These are phyloP conservation scores for Marronus borbonicus DNA, from an alignment of 2,888 invertebrate genomes.

Conservation along the genomic window DNA sequence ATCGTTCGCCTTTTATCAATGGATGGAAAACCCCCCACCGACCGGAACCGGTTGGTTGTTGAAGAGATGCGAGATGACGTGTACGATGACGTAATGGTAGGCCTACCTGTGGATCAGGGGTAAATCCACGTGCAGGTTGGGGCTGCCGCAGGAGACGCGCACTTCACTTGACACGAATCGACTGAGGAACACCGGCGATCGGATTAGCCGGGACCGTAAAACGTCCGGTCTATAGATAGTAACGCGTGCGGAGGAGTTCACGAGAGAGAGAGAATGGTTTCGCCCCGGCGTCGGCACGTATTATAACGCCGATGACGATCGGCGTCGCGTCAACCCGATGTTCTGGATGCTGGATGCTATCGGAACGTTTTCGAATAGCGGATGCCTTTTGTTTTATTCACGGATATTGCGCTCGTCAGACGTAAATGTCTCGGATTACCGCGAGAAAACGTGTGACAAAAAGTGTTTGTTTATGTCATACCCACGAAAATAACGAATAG, in stretches of 20 bases:
- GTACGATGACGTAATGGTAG: constrained; percentile 38
- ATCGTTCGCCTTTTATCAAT: constrained; percentile 39
- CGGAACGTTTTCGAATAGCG: background rate
- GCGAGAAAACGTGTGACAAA: background rate
- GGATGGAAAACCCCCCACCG: constrained; percentile 33
- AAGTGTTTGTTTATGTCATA: background rate
- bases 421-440: constrained; percentile 25
- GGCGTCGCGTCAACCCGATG: constrained; percentile 50
- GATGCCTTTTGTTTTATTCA: constrained; percentile 41
- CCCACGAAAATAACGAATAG: background rate
- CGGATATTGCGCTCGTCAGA: background rate
- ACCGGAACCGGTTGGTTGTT: constrained; percentile 27
- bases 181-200: constrained; percentile 57
- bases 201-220: constrained; percentile 45
- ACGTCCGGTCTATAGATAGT: constrained; percentile 57
- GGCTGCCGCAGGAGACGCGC: constrained; percentile 62
- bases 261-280: constrained; percentile 23
- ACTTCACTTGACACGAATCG: constrained; percentile 65
- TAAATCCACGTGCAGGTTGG: constrained; percentile 64
- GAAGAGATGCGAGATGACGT: constrained; percentile 53
- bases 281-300: constrained; percentile 49
- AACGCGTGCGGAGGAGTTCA: constrained; percentile 54
- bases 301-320: constrained; percentile 50
- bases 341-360: background rate
- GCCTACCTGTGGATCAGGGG: constrained; percentile 68